phyloP scores from a whole-genome alignment of 2,888 invertebrate species.

The Sesamia inferens region DNA sequence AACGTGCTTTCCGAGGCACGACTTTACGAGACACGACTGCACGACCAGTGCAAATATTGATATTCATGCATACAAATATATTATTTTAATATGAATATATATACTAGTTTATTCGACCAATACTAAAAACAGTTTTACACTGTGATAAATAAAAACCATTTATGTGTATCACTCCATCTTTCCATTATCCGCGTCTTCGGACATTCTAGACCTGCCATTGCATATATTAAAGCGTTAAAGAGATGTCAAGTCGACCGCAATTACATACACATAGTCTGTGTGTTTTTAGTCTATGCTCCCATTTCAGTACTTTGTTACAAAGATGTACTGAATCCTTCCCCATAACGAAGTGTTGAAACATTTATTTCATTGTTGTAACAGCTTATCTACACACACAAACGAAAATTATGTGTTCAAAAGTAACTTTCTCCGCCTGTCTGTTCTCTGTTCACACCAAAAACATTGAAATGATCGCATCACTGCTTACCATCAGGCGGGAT shows the following conservation, averaged over 20 bases:
- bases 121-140: neutral
- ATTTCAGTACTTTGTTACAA: neutral
- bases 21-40: too few species aligned
- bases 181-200: neutral
- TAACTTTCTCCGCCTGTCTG: neutral
- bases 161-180: neutral
- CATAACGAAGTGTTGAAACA: neutral
- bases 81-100: too few species aligned
- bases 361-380: neutral
- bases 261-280: slow-evolving; percentile 1
- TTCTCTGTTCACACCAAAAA: neutral
- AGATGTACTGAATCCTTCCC: too few species aligned
- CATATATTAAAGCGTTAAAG: slow-evolving; percentile 43
- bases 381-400: neutral
- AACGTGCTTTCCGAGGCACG: too few species aligned
- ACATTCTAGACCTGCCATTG: slow-evolving; percentile 9
- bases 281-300: too few species aligned
- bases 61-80: too few species aligned
- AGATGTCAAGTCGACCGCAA: slow-evolving; percentile 37
- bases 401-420: neutral
- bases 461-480: too few species aligned
- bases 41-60: too few species aligned
- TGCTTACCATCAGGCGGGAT: too few species aligned
- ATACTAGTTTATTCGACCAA: neutral
- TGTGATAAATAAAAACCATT: neutral